Evolutionary conservation across 2,888 invertebrate genomes (phyloP), one percentile per base, ranked within the genome.

Genomic region (Cerceris ruficornis): DNA sequence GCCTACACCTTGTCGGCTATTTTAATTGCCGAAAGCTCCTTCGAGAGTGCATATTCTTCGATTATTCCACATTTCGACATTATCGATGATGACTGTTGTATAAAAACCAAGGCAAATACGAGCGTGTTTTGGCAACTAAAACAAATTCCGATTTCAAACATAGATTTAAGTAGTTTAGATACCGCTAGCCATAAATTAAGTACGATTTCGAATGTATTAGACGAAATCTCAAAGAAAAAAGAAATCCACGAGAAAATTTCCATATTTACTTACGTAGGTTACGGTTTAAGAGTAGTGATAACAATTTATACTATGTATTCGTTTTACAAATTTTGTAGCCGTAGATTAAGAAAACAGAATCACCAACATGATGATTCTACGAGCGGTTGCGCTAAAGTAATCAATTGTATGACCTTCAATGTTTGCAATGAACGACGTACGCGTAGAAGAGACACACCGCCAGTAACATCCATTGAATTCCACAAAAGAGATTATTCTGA

Each of bases 11-110:
- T 55, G 7, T 55, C 70, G 11, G 15, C 62, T n/a, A 55, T 64
- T 13, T 62, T 70, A 54, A 49, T 61, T 17, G 61, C 61, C 7
- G 46, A 50, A 7, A 61, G 61, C 13, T 69, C 69, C 8, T 69
- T 60, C 28, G 28, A 59, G 14, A 69, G 69, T 11, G 42, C 13
- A 17, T 60, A 60, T 28, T 46, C 49, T 13, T 49, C 60, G 6
- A 69, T 60, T 28, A 42, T 61, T 52, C 69, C 43, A 2, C 17
- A 9, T 5, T 49, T 69, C 14, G 46, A 64, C 13, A 54, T 54
- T 41, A 52, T 17, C 13, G 42, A 60, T n/a, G 60, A 60, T 28
- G 69, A 69, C 41, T 69, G 69, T 39, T 69, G 61, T 39, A 11
- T 15, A 14, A 61, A 50, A 42, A n/a, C 7, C 0, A 50, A 60